These are phyloP conservation scores for Hydropsyche tenuis DNA, from an alignment of 1,140 invertebrate genomes.

Conservation along the genomic window DNA sequence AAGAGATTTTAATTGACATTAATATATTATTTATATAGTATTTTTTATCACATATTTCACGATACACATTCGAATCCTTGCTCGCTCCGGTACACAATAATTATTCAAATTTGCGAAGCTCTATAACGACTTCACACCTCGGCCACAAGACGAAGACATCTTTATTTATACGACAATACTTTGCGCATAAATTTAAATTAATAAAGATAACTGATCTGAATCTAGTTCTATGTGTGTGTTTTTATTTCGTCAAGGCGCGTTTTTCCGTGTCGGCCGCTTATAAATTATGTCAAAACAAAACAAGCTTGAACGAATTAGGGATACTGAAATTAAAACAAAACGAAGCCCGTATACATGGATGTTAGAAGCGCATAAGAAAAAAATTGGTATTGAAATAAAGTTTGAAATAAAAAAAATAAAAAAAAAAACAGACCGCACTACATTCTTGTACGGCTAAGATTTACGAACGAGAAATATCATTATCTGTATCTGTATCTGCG, in stretches of 20 bases:
- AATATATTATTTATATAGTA: not conserved
- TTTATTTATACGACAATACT: constrained; percentile 23
- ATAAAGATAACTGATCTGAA: constrained; percentile 29
- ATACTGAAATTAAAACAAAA: constrained; percentile 8
- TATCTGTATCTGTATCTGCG: not conserved
- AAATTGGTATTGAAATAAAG: not conserved
- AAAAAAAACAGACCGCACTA: constrained; percentile 1
- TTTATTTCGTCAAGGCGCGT: constrained; percentile 19
- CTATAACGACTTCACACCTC: constrained; percentile 21
- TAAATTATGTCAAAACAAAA: constrained; percentile 28
- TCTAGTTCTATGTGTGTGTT: constrained; percentile 14
- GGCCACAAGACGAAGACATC: not conserved
- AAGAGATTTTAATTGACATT: constrained; percentile 16
- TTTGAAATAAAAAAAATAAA: not conserved
- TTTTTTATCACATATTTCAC: not conserved
- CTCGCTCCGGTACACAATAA: not conserved
- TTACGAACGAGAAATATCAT: constrained; percentile 15
- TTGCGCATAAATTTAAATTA: constrained; percentile 21
- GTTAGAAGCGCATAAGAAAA: not conserved
- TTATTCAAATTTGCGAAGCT: constrained; percentile 10
- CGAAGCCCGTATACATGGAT: no score
- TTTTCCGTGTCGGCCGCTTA: constrained; percentile 27
- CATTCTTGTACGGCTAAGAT: constrained; percentile 5
- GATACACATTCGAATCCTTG: not conserved
- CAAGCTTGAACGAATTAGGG: constrained; percentile 23